A percentile compares a stretch with the other conserved stretches of the same genome.
phyloP scores from a whole-genome alignment of 2,888 invertebrate genomes.

The Caenorhabditis doughertyi region DNA sequence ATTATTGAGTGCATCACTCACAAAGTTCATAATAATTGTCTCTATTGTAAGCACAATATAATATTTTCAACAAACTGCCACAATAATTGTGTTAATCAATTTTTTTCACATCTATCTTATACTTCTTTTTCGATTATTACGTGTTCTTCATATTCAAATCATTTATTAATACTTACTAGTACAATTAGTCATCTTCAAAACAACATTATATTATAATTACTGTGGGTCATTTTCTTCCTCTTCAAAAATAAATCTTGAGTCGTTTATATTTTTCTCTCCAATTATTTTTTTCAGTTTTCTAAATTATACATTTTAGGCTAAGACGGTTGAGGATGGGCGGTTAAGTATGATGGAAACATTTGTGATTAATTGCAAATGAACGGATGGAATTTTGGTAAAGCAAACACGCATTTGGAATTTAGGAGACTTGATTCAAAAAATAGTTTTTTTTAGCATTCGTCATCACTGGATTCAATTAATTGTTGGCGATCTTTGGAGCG shows the following conservation, averaged over 20 bases:
- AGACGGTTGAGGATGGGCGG: slow-evolving; percentile 11
- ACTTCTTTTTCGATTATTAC: neutral
- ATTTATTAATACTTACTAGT: slow-evolving; percentile 17
- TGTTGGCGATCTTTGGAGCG: slow-evolving; percentile 63
- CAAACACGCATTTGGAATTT: slow-evolving; percentile 48
- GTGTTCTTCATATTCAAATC: neutral
- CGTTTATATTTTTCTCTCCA: slow-evolving; percentile 20
- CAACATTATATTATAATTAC: neutral
- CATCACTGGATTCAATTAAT: slow-evolving; percentile 65
- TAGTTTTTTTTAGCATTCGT: slow-evolving; percentile 40
- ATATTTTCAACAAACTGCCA: slow-evolving; percentile 3
- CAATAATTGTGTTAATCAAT: neutral
- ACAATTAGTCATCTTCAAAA: slow-evolving; percentile 11
- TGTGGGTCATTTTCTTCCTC: slow-evolving; percentile 1
- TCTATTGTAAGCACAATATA: neutral
- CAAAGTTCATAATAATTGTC: too few species aligned
- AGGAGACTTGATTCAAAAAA: neutral
- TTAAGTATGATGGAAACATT: neutral
- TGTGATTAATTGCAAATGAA: neutral
- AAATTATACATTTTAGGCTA: slow-evolving; percentile 10
- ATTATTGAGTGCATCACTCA: too few species aligned
- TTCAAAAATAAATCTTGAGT: slow-evolving; percentile 39
- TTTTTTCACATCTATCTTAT: neutral
- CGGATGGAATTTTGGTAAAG: slow-evolving; percentile 57
- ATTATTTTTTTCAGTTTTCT: neutral